phyloP scores from a whole-genome alignment of 2,113 vertebrate species.

The Cyanocitta stelleri region DNA sequence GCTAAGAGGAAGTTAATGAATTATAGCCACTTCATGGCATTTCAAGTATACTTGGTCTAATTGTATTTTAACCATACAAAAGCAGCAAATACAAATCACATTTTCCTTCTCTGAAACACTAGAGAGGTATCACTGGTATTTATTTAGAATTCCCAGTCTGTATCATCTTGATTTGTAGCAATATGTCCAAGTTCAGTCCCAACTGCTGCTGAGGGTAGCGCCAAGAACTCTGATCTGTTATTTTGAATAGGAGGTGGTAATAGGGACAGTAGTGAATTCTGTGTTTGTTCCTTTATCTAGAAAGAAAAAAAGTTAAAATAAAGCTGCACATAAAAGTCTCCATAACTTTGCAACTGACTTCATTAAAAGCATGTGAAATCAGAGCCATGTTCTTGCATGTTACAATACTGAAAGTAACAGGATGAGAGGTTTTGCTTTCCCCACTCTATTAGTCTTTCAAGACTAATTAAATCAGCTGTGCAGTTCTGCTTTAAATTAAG shows the following conservation, averaged over 20 bases:
- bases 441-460: not conserved
- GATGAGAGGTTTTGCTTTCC: not conserved
- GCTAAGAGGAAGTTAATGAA: not conserved
- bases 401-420: not conserved
- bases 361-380: not conserved
- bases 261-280: conserved; percentile 83
- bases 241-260: conserved; percentile 84
- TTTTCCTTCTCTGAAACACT: conserved; percentile 55
- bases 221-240: conserved; percentile 67
- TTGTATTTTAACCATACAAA: conserved; percentile 44
- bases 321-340: not conserved
- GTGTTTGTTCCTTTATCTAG: conserved; percentile 89
- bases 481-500: not conserved
- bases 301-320: conserved; percentile 48
- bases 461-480: not conserved
- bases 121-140: conserved; percentile 50
- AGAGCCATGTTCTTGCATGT: not conserved
- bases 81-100: conserved; percentile 72
- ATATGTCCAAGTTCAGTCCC: conserved; percentile 24
- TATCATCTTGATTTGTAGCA: conserved; percentile 45
- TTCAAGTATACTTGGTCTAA: conserved; percentile 72
- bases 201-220: conserved; percentile 12
- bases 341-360: not conserved
- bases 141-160: conserved; percentile 73
- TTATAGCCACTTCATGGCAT: conserved; percentile 29